Base-by-base conservation (phyloP, 2,113 vertebrate genomes). In the Craseonycteris thonglongyai region DNA sequence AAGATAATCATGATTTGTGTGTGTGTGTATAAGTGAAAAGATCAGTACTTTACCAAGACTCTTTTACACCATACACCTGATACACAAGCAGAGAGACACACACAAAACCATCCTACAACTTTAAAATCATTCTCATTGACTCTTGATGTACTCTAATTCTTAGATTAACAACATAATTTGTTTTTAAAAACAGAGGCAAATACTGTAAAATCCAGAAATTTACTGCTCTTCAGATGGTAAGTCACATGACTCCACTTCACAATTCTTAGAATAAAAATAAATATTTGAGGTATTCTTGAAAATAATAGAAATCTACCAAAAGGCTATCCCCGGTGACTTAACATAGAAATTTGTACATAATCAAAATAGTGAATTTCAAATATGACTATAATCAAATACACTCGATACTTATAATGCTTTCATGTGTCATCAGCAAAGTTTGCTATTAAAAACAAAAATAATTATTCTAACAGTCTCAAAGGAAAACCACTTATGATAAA, bases 381-480 rank as follows among this genome's bases (percentile, higher is more conserved):
- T 45, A 75, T 74, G 80, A 28, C 90, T 87, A 72, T 33, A 79
- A 74, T 84, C 93, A 61, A 90, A 88, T 26, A 87, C 28, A 81
- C 15, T 92, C 80, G 90, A 35, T 54, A 87, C 18, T 93, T 90
- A 22, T 49, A n/a, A 93, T 86, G 88, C 38, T 90, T 28, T 68
- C 74, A 78, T 24, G 54, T 66, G 33, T 93, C 81, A 95, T 96
- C 71, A 91, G 68, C 5, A 89, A 69, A 96, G 22, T 87, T 33
- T 76, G 30, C 33, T 40, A 47, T 91, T 95, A 51, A 95, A 97
- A 96, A 94, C 72, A 96, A 54, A n/a, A 21, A 71, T 51, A 95
- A 96, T 7, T 93, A 56, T 49, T 95, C 79, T 91, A 30, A 51
- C 97, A 96, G 14, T 90, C 14, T 58, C 61, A 9, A 72, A 38